Percentiles rank a stretch among this genome's conserved stretches.
These are phyloP conservation scores for Oligia strigilis DNA, from an alignment of 2,888 invertebrate species.

Conservation along the genomic window DNA sequence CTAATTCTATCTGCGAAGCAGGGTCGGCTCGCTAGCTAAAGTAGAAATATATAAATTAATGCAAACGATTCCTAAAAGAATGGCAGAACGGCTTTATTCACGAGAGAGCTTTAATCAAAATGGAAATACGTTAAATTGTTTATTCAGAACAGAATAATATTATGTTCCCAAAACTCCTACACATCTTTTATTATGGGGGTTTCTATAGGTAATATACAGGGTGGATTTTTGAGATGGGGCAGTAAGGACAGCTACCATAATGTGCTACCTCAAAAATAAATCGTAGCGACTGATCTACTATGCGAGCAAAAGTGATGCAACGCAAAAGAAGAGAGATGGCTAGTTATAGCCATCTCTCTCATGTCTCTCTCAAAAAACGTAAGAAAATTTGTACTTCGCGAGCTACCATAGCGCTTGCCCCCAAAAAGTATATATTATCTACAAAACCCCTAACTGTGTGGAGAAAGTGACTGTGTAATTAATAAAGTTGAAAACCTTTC, in stretches of 20 bases:
- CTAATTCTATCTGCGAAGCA: no score
- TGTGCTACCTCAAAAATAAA: no score
- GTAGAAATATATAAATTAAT: background rate
- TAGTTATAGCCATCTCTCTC: no score
- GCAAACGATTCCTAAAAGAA: background rate
- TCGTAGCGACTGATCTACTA: no score
- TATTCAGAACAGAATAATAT: slow-evolving; percentile 10
- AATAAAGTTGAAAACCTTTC: slow-evolving; percentile 75
- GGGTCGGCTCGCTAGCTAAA: background rate
- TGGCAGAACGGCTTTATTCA: background rate
- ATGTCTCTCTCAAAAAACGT: no score
- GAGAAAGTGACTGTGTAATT: slow-evolving; percentile 68
- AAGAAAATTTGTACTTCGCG: no score
- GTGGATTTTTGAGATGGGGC: no score
- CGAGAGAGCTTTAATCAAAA: background rate
- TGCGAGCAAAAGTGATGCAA: no score
- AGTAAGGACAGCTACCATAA: no score
- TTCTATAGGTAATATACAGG: no score
- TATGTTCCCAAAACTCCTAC: slow-evolving; percentile 5
- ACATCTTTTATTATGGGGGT: background rate
- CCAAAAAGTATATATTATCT: background rate
- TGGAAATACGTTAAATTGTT: slow-evolving; percentile 6
- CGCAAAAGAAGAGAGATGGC: no score
- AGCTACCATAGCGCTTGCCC: no score
- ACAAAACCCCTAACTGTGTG: slow-evolving; percentile 36